Percentiles rank a stretch among this genome's conserved stretches.
phyloP scores from a whole-genome alignment of 2,797 vertebrate species.

The Pelobates cultripes region DNA sequence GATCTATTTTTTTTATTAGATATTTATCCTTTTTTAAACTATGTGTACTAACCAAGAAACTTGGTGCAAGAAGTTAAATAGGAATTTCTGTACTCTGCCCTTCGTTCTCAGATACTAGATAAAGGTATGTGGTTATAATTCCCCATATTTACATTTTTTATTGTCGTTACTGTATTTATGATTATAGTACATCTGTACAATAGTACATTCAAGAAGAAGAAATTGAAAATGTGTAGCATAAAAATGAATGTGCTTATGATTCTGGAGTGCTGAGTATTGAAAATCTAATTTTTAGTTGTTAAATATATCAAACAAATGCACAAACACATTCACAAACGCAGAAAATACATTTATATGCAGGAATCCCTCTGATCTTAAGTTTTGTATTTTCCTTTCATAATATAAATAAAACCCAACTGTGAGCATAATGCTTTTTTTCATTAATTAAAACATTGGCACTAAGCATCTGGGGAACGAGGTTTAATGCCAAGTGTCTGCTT shows the following conservation, averaged over 20 bases:
- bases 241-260: background rate
- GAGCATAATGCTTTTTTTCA: background rate
- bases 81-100: too few species aligned
- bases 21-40: too few species aligned
- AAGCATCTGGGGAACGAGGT: background rate
- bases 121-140: too few species aligned
- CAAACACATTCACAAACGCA: background rate
- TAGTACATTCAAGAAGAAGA: too few species aligned
- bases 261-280: background rate
- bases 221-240: background rate
- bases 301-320: background rate
- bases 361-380: conserved; percentile 17
- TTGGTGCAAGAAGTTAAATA: too few species aligned
- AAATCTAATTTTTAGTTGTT: background rate
- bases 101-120: too few species aligned
- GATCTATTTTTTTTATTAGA: too few species aligned
- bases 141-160: too few species aligned
- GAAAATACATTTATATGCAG: conserved; percentile 5
- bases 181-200: too few species aligned
- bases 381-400: conserved; percentile 9
- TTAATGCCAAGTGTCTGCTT: background rate
- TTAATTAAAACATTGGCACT: background rate
- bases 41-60: too few species aligned
- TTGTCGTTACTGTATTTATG: too few species aligned
- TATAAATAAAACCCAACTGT: conserved; percentile 17